These are phyloP conservation scores for Drosophila bunnanda DNA, from an alignment of 2,888 invertebrate genomes.

Conservation along the genomic window DNA sequence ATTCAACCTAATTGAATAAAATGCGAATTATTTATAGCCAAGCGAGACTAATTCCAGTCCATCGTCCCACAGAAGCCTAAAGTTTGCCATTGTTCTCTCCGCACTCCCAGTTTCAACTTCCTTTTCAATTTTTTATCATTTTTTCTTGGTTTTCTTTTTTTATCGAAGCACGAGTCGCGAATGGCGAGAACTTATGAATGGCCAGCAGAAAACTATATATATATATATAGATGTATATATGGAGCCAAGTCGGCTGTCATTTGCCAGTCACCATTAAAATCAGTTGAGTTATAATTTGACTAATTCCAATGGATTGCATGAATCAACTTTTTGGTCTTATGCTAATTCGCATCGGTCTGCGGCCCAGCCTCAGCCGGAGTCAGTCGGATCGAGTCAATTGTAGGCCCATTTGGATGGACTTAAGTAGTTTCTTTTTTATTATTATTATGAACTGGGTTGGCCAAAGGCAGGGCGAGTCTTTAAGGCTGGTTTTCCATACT, in stretches of 20 bases:
- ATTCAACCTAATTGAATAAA: slow-evolving; percentile 43
- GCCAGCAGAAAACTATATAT: slow-evolving; percentile 26
- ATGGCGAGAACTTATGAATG: slow-evolving; percentile 46
- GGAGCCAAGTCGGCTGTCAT: slow-evolving; percentile 28
- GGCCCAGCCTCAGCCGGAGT: slow-evolving; percentile 19
- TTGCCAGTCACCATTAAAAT: slow-evolving; percentile 63
- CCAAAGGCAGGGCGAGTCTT: slow-evolving; percentile 42
- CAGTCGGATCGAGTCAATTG: slow-evolving; percentile 48
- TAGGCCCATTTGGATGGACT: slow-evolving; percentile 60
- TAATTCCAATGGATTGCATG: slow-evolving; percentile 75
- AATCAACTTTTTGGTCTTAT: slow-evolving; percentile 61
- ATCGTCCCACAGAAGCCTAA: slow-evolving; percentile 38
- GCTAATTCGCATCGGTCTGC: slow-evolving; percentile 58
- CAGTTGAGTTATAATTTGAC: slow-evolving; percentile 73
- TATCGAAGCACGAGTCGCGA: slow-evolving; percentile 33
- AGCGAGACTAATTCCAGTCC: slow-evolving; percentile 41
- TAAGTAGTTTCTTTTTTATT: slow-evolving; percentile 44
- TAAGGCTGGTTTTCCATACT: slow-evolving; percentile 50
- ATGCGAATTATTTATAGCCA: slow-evolving; percentile 39
- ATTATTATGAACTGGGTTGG: slow-evolving; percentile 50
- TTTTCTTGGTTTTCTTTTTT: neutral
- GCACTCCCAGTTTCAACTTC: slow-evolving; percentile 31
- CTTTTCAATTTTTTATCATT: slow-evolving; percentile 21
- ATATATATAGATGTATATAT: neutral
- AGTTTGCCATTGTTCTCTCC: slow-evolving; percentile 37